Conservation (phyloP, 2,888 invertebrate species). For the Himalopsyche anomala region DNA sequence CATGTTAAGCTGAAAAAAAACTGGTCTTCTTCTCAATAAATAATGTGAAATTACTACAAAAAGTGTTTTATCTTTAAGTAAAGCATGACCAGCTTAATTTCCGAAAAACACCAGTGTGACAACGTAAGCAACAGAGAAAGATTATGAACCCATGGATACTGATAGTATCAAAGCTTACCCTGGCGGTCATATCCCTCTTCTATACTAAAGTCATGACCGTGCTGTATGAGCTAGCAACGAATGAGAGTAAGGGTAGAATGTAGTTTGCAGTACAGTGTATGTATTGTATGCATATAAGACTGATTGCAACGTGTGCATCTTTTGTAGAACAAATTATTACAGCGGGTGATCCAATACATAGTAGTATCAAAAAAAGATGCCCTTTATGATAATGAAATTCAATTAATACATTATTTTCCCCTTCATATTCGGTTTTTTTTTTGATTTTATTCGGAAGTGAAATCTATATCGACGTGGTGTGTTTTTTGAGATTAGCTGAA, state of each 20-base stretch:
- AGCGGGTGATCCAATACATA: neutral
- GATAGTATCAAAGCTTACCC: too few relatives aligned
- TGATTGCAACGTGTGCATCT: constrained; percentile 26
- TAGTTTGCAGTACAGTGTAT: constrained; percentile 4
- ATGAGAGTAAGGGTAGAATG: neutral
- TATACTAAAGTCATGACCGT: neutral
- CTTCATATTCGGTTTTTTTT: neutral
- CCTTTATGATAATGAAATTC: neutral
- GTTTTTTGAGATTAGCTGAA: neutral
- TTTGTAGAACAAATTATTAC: constrained; percentile 16
- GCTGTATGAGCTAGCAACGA: neutral
- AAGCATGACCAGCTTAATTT: too few relatives aligned
- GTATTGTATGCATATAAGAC: neutral
- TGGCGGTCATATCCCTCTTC: too few relatives aligned
- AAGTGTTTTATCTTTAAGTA: too few relatives aligned
- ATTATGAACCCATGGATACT: too few relatives aligned
- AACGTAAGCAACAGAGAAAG: too few relatives aligned
- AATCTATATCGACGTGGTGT: neutral
- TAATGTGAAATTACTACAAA: too few relatives aligned
- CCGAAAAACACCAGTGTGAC: too few relatives aligned
- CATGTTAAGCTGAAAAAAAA: too few relatives aligned
- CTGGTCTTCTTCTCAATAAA: too few relatives aligned
- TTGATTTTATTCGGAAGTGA: neutral
- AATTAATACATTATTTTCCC: neutral
- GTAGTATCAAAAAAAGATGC: neutral